phyloP scores from a whole-genome alignment of 2,113 vertebrate genomes.

The Bubalus kerabau region DNA sequence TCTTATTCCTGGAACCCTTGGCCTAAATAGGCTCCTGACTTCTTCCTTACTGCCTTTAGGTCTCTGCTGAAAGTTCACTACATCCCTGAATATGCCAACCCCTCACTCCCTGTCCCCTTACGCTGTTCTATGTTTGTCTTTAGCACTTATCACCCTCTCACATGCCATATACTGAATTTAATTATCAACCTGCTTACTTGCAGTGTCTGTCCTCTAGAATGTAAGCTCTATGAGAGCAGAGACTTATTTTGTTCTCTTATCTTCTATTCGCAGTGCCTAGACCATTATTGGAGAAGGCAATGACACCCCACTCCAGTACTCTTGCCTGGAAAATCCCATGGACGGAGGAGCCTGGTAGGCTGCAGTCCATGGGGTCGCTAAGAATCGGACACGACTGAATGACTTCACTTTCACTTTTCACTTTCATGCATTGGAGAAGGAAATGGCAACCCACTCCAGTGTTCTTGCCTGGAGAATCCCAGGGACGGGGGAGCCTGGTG shows the following conservation, averaged over 20 bases:
- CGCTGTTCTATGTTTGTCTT: not conserved
- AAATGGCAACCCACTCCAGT: too few relatives aligned
- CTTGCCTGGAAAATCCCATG: too few relatives aligned
- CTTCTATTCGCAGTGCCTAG: not conserved
- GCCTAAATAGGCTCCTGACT: not conserved
- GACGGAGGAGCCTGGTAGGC: too few relatives aligned
- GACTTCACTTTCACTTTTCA: too few relatives aligned
- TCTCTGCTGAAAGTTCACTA: not conserved
- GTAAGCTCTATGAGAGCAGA: not conserved
- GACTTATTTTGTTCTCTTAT: not conserved
- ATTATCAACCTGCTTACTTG: not conserved
- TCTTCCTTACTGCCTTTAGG: not conserved
- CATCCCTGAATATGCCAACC: not conserved
- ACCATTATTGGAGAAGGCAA: too few relatives aligned
- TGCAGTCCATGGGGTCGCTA: too few relatives aligned
- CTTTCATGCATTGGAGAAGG: too few relatives aligned
- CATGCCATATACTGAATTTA: not conserved
- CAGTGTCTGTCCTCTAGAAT: not conserved
- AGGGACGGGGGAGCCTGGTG: too few relatives aligned
- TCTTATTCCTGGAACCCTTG: not conserved
- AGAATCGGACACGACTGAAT: too few relatives aligned
- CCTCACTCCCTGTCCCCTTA: not conserved
- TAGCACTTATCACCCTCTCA: not conserved
- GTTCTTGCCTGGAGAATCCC: too few relatives aligned
- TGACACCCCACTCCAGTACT: too few relatives aligned